A percentile compares a stretch with the other conserved stretches of the same genome.
Conservation (phyloP, 2,797 vertebrate genomes). For the Tolypeutes matacus region DNA sequence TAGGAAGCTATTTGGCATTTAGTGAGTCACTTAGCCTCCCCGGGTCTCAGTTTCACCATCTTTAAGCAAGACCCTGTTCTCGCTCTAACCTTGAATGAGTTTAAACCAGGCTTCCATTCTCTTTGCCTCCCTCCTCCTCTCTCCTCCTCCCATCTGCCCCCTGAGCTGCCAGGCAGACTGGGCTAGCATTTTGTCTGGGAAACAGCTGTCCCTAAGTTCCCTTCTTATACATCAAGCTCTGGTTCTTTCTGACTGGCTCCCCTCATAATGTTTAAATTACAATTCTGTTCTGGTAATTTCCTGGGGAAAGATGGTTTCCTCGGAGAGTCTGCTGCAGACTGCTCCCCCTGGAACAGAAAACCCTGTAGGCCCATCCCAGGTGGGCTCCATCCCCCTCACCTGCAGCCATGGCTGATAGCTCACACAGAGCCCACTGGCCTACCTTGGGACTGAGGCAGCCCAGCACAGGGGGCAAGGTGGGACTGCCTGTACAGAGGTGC, state of each 20-base stretch:
- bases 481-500: not conserved
- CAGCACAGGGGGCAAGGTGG: no score
- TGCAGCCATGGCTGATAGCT: not conserved
- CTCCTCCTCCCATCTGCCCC: not conserved
- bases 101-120: not conserved
- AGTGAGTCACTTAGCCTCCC: not conserved
- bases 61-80: not conserved
- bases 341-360: not conserved
- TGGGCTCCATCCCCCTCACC: not conserved
- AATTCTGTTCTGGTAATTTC: not conserved
- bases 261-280: not conserved
- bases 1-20: not conserved
- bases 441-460: not conserved
- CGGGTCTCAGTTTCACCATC: not conserved
- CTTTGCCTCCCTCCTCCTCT: not conserved
- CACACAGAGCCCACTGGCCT: not conserved
- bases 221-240: not conserved
- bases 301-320: not conserved
- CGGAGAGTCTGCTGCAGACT: not conserved
- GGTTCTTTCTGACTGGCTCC: not conserved
- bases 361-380: not conserved
- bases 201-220: not conserved
- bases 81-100: not conserved
- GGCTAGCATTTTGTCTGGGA: not conserved
- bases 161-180: not conserved